phyloP scores from a whole-genome alignment of 1,140 invertebrate species.

The Leguminivora glycinivorella region DNA sequence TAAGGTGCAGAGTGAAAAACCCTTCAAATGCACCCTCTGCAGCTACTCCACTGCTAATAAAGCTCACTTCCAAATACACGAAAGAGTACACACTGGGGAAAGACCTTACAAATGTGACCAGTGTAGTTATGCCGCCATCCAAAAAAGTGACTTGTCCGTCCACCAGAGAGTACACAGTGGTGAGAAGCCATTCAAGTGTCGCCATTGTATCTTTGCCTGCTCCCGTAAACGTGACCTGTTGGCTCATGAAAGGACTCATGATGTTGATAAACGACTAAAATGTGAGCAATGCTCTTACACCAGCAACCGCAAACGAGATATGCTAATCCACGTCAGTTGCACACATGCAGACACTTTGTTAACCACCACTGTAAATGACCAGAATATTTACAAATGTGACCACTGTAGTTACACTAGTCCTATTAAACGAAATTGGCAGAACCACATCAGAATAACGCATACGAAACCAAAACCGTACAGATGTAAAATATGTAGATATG shows the following conservation, averaged over 20 bases:
- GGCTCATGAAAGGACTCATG: not conserved
- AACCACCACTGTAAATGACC: not conserved
- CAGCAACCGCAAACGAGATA: conserved; percentile 1
- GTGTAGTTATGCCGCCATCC: not conserved
- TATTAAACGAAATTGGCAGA: not conserved
- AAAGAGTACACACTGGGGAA: not conserved
- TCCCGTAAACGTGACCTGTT: not conserved
- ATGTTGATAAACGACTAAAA: not conserved
- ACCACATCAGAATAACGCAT: not conserved
- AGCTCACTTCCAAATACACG: not conserved
- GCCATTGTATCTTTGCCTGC: not conserved
- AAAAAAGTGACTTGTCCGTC: not conserved
- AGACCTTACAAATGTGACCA: not conserved
- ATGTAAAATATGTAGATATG: not conserved
- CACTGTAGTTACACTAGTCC: not conserved
- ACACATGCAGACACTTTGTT: too few species aligned
- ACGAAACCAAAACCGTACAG: not conserved
- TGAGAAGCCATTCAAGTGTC: not conserved
- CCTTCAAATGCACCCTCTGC: not conserved
- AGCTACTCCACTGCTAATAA: not conserved
- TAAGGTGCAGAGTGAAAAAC: not conserved
- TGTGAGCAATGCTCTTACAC: not conserved
- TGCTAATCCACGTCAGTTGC: not conserved
- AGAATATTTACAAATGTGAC: not conserved
- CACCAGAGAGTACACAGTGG: not conserved